Evolutionary conservation across 2,113 vertebrate species (phyloP).

Genomic region (Istiophorus platypterus): DNA sequence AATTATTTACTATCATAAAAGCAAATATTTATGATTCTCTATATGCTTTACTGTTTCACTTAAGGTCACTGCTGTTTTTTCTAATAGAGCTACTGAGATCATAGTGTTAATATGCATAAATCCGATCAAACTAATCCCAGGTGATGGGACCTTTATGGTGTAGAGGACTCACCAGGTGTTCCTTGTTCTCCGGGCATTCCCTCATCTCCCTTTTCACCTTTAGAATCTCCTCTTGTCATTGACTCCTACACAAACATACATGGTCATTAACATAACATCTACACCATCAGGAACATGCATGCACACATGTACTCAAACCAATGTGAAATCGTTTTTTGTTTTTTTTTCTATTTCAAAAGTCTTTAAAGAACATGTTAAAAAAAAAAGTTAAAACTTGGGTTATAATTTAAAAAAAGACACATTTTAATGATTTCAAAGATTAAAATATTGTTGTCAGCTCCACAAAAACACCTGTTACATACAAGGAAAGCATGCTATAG

Average conservation of each 20-base stretch:
- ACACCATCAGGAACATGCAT: background rate
- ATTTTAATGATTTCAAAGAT: background rate
- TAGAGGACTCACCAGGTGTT: slow-evolving; percentile 81
- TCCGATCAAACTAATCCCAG: background rate
- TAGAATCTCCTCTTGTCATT: slow-evolving; percentile 56
- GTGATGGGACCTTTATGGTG: background rate
- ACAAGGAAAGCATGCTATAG: slow-evolving; percentile 32
- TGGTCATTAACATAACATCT: background rate
- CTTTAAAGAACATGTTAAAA: background rate
- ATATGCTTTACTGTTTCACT: background rate
- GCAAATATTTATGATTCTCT: too few relatives aligned
- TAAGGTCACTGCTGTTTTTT: background rate
- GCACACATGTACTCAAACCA: background rate
- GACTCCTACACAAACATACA: slow-evolving; percentile 59
- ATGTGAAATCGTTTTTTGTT: too few relatives aligned
- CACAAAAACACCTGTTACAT: slow-evolving; percentile 49
- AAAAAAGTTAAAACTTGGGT: background rate
- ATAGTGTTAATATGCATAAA: background rate
- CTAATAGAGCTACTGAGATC: background rate
- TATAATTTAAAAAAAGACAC: background rate
- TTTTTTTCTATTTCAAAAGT: background rate
- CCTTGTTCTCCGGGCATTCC: slow-evolving; percentile 88
- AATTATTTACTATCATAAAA: background rate
- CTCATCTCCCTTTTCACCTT: slow-evolving; percentile 92
- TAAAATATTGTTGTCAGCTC: slow-evolving; percentile 20